Conservation (phyloP, 2,113 vertebrate genomes). For the Sylvietta virens region DNA sequence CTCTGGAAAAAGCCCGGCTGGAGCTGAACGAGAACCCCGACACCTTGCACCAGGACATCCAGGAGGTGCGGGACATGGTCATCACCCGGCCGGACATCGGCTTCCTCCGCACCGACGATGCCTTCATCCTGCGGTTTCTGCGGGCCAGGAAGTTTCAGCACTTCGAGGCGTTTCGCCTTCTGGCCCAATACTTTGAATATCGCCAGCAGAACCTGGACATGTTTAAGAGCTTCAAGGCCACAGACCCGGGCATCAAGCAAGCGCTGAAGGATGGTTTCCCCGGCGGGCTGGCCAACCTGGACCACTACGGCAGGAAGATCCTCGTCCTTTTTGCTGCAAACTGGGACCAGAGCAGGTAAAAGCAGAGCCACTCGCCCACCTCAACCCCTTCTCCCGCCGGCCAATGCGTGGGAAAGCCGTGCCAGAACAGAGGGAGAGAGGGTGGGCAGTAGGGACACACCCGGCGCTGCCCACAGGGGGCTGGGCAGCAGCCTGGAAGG, state of each 20-base stretch:
- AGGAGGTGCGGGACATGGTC: conserved; percentile 98
- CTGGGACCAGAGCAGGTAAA: conserved; percentile 99
- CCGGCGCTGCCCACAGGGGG: neutral
- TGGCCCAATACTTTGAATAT: conserved; percentile 98
- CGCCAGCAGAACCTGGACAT: conserved; percentile 98
- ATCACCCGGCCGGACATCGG: conserved; percentile 98
- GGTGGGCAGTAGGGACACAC: neutral
- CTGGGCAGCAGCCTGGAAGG: neutral
- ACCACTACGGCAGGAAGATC: conserved; percentile 95
- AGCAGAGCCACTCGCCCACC: neutral
- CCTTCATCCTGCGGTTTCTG: conserved; percentile 95
- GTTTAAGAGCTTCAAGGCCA: conserved; percentile 99
- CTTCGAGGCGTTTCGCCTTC: conserved; percentile 94
- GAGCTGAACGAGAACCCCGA: conserved; percentile 98
- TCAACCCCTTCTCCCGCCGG: neutral
- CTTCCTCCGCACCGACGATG: conserved; percentile 96
- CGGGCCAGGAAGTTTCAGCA: conserved; percentile 97
- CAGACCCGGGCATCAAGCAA: conserved; percentile 97
- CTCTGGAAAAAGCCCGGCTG: conserved; percentile 96
- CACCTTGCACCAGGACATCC: conserved; percentile 97
- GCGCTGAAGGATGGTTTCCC: conserved; percentile 97
- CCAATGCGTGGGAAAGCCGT: neutral
- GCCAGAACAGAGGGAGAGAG: neutral
- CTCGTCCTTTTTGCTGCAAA: conserved; percentile 96
- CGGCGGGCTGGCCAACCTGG: conserved; percentile 92